Evolutionary conservation across 2,888 invertebrate genomes (phyloP).

Genomic region (Creontiades dilutus): DNA sequence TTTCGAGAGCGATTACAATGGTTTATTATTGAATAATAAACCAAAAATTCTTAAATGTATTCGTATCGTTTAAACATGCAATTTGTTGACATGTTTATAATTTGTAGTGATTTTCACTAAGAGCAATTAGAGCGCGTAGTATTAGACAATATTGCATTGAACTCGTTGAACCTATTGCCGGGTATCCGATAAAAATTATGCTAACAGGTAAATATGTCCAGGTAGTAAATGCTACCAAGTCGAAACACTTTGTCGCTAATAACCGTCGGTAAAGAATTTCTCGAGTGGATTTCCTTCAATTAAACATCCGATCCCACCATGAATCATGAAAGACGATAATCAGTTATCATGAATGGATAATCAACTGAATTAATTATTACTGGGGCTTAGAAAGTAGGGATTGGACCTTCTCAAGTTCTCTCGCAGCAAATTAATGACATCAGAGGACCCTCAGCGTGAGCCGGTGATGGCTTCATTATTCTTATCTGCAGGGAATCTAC

Average conservation of each 20-base stretch:
- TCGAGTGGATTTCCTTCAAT: constrained; percentile 52
- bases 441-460: constrained; percentile 64
- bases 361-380: constrained; percentile 67
- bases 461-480: constrained; percentile 68
- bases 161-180: too few species aligned
- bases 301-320: constrained; percentile 65
- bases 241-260: constrained; percentile 50
- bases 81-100: too few species aligned
- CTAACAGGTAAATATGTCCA: neutral
- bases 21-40: too few species aligned
- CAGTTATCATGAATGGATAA: constrained; percentile 68
- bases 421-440: constrained; percentile 60
- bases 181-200: too few species aligned
- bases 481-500: constrained; percentile 67
- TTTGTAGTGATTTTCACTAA: too few species aligned
- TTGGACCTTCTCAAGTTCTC: constrained; percentile 49
- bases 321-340: constrained; percentile 65
- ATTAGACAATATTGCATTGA: too few species aligned
- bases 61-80: too few species aligned
- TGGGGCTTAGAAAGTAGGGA: constrained; percentile 49
- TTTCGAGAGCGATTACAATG: too few species aligned
- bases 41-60: too few species aligned
- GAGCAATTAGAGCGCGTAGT: too few species aligned
- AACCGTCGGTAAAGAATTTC: neutral
- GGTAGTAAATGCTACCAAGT: neutral